Evolutionary conservation across 35 echinoderm and acorn worm species (phyloP).

Genomic region (Heliocidaris tuberculata): DNA sequence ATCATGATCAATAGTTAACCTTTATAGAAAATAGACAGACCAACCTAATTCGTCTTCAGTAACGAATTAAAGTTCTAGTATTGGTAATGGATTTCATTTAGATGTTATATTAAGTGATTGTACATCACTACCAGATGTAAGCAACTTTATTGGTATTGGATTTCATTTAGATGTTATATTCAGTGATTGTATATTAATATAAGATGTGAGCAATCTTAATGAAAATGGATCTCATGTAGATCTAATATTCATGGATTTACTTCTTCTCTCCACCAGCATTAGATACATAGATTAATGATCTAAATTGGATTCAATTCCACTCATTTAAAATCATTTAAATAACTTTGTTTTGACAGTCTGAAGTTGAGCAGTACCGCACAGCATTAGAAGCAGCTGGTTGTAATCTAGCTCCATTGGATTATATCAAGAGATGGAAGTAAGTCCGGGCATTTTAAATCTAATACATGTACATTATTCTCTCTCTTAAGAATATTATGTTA

Average conservation of each 20-base stretch:
- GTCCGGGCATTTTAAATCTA: not conserved
- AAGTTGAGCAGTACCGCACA: slow-evolving; percentile 91
- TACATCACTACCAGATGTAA: no score
- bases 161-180: no score
- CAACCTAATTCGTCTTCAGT: no score
- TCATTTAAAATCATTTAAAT: not conserved
- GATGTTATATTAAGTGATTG: no score
- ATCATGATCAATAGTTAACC: no score
- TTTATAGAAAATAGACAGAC: no score
- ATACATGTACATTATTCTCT: not conserved
- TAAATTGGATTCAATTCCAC: no score
- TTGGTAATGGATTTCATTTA: not conserved
- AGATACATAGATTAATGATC: no score
- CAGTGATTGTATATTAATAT: no score
- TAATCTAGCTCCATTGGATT: slow-evolving; percentile 87
- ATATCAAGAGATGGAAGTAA: slow-evolving; percentile 98
- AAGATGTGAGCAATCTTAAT: not conserved
- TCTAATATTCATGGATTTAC: not conserved
- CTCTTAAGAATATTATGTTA: not conserved
- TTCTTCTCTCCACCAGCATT: not conserved
- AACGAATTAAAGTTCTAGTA: no score
- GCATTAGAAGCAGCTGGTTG: slow-evolving; percentile 91
- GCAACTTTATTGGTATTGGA: no score
- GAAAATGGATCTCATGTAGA: not conserved
- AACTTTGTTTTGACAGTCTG: slow-evolving; percentile 47